Base-by-base conservation (phyloP, 2,888 invertebrate genomes). In the Pristionchus fissidentatus region DNA sequence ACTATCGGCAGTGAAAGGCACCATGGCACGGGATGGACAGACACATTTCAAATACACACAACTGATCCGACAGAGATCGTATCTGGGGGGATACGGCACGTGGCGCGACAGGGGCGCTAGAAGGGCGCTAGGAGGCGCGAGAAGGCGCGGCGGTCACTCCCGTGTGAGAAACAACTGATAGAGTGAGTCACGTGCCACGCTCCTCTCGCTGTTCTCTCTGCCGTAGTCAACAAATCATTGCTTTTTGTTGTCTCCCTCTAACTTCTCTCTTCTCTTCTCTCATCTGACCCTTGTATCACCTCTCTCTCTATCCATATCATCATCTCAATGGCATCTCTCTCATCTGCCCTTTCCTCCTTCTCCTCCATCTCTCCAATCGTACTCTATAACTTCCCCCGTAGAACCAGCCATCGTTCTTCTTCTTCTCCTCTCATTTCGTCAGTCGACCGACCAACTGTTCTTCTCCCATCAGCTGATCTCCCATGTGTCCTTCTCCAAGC, bases 191-290 rank as follows among this genome's bases (percentile, higher is more conserved):
- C 52, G n/a, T 52, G 15, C 52, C 52, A n/a, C 52, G 5, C 5
- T 8, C 52, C 15, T 52, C 19, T 15, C 52, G 15, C 52, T 29
- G 4, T n/a, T 26, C 32, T 79, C 83, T 62, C 60, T 60, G 60
- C 83, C 83, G 66, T 46, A 38, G 32, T 66, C 81, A 77, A 84
- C 84, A 83, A 79, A 84, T 62, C 75, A 75, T 73, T 70, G 78
- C 52, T 52, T 83, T 73, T 49, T 70, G 60, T 80, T 84, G 80
- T 75, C 80, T 43, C 46, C 77, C 46, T 52, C 46, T 57, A 38
- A 83, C 62, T 57, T 49, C 83, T 1, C 55, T 41, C 52, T 52
- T 38, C 46, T 49, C 60, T 38, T 26, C 57, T 26, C 57, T 84
- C 55, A 19, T 29, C 43, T 70, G 57, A 29, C 41, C 66, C 49